A percentile compares a stretch with the other conserved stretches of the same genome.
Evolutionary conservation across 30 jellyfish, hydroid and myxozoan species (phyloP).

Genomic region (Haliclystus octoradiatus): DNA sequence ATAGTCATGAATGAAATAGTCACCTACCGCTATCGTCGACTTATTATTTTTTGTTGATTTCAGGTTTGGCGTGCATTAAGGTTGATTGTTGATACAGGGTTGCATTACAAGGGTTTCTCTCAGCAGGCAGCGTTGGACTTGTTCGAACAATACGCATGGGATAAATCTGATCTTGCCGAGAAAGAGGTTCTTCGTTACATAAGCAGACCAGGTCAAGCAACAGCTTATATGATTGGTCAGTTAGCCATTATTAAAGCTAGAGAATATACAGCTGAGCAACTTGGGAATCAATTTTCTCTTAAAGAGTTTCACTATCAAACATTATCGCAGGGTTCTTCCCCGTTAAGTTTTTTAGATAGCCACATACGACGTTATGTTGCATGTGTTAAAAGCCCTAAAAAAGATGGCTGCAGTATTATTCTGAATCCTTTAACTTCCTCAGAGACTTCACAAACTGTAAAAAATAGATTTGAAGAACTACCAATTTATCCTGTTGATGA

Average conservation of each 20-base stretch:
- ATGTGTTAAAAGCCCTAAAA: conserved; percentile 31
- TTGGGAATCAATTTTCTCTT: conserved; percentile 48
- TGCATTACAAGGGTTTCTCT: conserved; percentile 70
- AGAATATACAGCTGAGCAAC: conserved; percentile 42
- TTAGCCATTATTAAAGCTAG: conserved; percentile 67
- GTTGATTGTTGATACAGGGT: conserved; percentile 93
- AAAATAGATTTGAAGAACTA: too few species aligned
- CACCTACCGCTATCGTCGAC: too few species aligned
- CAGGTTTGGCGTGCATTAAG: conserved; percentile 99
- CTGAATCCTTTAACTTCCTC: conserved; percentile 76
- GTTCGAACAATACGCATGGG: conserved; percentile 94
- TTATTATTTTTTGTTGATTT: too few species aligned
- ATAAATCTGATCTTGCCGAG: conserved; percentile 76
- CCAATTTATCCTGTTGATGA: too few species aligned
- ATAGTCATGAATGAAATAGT: too few species aligned
- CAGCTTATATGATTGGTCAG: conserved; percentile 98
- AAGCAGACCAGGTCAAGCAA: conserved; percentile 98
- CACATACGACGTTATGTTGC: conserved; percentile 47
- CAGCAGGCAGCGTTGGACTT: conserved; percentile 65
- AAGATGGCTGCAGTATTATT: conserved; percentile 55
- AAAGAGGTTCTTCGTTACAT: conserved; percentile 93
- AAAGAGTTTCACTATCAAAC: conserved; percentile 94
- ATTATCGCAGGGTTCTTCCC: conserved; percentile 73
- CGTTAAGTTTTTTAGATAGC: conserved; percentile 54
- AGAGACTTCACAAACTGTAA: too few species aligned